These are phyloP conservation scores for Chaenodraco wilsoni DNA, from an alignment of 2,797 vertebrate species.

Conservation along the genomic window DNA sequence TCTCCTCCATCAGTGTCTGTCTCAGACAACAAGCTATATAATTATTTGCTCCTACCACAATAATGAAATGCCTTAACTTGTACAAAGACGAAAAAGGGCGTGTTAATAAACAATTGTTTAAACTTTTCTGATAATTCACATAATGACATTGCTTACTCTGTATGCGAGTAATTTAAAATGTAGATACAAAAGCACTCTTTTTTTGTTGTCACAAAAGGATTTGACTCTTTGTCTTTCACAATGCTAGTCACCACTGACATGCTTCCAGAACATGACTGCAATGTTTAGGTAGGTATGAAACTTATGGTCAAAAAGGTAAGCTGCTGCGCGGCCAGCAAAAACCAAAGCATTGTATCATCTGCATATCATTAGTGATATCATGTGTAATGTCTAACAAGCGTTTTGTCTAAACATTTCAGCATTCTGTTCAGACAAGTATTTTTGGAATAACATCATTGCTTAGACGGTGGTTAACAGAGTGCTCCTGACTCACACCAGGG, in stretches of 20 bases:
- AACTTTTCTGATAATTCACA: not conserved
- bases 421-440: conserved; percentile 40
- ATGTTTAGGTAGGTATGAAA: conserved; percentile 11
- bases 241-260: conserved; percentile 16
- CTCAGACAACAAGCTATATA: conserved; percentile 14
- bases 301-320: not conserved
- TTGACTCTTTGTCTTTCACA: not conserved
- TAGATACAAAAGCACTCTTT: not conserved
- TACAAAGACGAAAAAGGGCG: not conserved
- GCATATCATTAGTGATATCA: conserved; percentile 6
- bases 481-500: conserved; percentile 71
- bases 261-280: conserved; percentile 25
- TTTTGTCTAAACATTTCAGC: not conserved
- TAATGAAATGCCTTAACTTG: conserved; percentile 45
- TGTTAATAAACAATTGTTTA: not conserved
- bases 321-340: not conserved
- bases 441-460: conserved; percentile 41
- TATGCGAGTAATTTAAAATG: not conserved
- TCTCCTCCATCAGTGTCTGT: conserved; percentile 18
- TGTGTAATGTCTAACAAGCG: conserved; percentile 5
- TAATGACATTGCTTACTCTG: not conserved
- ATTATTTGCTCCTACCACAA: conserved; percentile 36
- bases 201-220: conserved; percentile 1
- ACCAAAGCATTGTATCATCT: not conserved
- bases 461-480: conserved; percentile 37